Evolutionary conservation across 2,797 vertebrate species (phyloP).

Genomic region (Chelon auratus): DNA sequence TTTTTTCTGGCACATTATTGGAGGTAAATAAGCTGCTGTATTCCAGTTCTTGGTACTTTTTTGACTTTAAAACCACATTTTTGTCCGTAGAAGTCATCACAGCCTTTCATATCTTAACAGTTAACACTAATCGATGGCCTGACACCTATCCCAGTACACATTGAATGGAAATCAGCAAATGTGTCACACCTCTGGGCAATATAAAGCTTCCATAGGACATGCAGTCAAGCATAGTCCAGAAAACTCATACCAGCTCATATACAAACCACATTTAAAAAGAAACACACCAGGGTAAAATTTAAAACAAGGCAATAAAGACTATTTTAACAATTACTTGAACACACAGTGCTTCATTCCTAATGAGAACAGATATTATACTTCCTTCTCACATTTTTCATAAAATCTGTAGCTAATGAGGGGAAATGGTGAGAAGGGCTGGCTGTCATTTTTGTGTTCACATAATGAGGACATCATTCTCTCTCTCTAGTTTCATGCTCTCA

Average conservation of each 20-base stretch:
- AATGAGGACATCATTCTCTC: conserved; percentile 24
- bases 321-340: not conserved
- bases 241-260: not conserved
- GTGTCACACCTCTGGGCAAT: not conserved
- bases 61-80: no score
- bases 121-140: no score
- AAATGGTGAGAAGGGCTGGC: not conserved
- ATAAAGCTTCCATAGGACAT: not conserved
- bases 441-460: conserved; percentile 12
- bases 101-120: no score
- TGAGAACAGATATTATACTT: not conserved
- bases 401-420: not conserved
- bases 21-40: no score
- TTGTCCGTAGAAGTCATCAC: no score
- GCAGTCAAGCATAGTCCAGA: not conserved
- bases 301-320: not conserved
- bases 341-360: not conserved
- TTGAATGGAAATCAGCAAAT: not conserved
- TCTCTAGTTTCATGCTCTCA: conserved; percentile 52
- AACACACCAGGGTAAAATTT: not conserved
- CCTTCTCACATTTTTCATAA: conserved; percentile 14
- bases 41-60: no score
- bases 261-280: not conserved
- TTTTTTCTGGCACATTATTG: no score
- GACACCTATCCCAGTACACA: not conserved